Evolutionary conservation across 2,113 vertebrate species (phyloP).

Genomic region (Campylomormyrus tamandua): DNA sequence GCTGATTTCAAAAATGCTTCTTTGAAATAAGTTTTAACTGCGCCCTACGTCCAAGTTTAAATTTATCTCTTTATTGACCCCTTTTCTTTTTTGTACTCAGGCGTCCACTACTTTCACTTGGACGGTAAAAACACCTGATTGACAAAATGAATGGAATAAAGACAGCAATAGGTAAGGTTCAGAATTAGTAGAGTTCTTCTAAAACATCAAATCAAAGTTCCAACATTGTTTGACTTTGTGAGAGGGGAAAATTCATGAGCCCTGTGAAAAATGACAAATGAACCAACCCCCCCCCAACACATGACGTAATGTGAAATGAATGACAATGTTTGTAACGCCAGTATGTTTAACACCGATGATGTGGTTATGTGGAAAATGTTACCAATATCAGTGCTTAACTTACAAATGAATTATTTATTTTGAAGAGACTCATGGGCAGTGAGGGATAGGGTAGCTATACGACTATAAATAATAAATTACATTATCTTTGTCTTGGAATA

Average conservation of each 20-base stretch:
- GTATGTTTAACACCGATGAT: slow-evolving; percentile 34
- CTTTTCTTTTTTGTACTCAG: background rate
- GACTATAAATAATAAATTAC: slow-evolving; percentile 69
- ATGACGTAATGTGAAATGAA: background rate
- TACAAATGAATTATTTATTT: slow-evolving; percentile 61
- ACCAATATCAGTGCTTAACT: slow-evolving; percentile 51
- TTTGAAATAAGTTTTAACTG: slow-evolving; percentile 1
- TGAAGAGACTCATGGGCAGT: slow-evolving; percentile 50
- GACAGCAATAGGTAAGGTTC: background rate
- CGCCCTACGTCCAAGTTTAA: background rate
- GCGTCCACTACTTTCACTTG: background rate
- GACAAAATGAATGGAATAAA: background rate
- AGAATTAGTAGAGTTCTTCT: background rate
- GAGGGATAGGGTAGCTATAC: slow-evolving; percentile 58
- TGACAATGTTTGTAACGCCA: background rate
- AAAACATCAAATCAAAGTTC: background rate
- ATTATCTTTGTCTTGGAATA: slow-evolving; percentile 59
- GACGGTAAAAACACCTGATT: background rate
- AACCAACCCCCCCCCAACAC: background rate
- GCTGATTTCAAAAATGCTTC: background rate
- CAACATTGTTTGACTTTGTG: background rate
- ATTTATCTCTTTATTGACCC: background rate
- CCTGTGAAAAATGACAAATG: background rate
- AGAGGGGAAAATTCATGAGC: background rate
- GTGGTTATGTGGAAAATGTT: slow-evolving; percentile 30